These are phyloP conservation scores for Acanthosepion esculentum DNA, from an alignment of 2,888 invertebrate species.

Conservation along the genomic window DNA sequence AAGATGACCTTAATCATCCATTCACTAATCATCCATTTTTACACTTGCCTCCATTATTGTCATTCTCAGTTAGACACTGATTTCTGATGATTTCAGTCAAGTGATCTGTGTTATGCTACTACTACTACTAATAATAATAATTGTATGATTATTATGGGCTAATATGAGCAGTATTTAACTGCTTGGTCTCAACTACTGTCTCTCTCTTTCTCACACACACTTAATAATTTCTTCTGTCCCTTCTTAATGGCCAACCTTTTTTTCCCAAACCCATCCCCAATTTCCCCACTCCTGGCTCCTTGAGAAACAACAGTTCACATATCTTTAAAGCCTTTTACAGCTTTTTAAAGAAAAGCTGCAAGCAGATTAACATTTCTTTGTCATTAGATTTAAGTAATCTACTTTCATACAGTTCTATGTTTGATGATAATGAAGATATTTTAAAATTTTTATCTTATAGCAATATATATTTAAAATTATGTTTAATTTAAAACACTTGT, in stretches of 20 bases:
- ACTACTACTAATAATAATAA: not conserved
- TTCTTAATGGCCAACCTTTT: not conserved
- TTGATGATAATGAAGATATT: not conserved
- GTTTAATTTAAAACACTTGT: not conserved
- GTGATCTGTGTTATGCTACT: not conserved
- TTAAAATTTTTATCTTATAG: not conserved
- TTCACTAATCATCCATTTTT: constrained; percentile 33
- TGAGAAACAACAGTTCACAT: constrained; percentile 16
- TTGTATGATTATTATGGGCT: not conserved
- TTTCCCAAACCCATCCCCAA: constrained; percentile 5
- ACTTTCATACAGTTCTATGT: not conserved
- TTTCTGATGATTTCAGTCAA: not conserved
- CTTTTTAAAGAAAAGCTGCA: not conserved
- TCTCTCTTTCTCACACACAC: not conserved
- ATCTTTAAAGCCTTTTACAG: not conserved
- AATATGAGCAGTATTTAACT: constrained; percentile 18
- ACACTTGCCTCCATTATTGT: constrained; percentile 33
- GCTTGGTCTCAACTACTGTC: not conserved
- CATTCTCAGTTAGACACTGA: constrained; percentile 33
- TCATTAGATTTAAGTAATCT: not conserved
- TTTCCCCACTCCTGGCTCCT: not conserved
- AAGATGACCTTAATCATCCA: constrained; percentile 33
- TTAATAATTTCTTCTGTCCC: too few relatives aligned
- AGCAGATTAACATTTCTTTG: not conserved
- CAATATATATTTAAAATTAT: not conserved